A percentile compares a stretch with the other conserved stretches of the same genome.
phyloP scores from a whole-genome alignment of 2,888 invertebrate species.

The Athalia cordata region DNA sequence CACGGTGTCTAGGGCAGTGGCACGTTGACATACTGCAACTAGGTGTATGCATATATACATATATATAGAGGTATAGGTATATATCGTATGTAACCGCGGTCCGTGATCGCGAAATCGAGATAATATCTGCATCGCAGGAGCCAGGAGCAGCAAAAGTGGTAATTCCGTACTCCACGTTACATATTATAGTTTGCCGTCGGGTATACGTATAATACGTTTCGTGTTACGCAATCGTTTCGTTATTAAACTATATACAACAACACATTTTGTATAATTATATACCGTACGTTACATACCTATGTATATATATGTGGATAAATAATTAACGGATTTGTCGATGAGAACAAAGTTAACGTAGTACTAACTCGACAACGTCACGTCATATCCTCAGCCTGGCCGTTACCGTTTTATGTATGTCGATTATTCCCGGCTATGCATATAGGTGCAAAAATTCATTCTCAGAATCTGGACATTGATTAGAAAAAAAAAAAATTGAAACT shows the following conservation, averaged over 20 bases:
- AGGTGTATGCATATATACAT: too few species aligned
- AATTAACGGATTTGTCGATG: constrained; percentile 1
- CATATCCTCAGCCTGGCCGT: too few species aligned
- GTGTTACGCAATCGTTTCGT: constrained; percentile 1
- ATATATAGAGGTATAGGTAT: neutral
- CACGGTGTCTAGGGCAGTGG: too few species aligned
- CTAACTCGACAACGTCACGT: neutral
- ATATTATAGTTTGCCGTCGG: neutral
- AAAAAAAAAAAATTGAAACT: too few species aligned
- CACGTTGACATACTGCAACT: too few species aligned
- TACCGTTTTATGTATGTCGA: too few species aligned
- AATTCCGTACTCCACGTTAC: neutral
- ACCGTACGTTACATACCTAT: neutral
- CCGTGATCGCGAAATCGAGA: neutral
- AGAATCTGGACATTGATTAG: too few species aligned
- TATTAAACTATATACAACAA: too few species aligned
- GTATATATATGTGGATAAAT: neutral
- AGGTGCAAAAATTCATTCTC: too few species aligned
- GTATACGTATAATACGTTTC: neutral
- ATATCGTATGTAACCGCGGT: neutral
- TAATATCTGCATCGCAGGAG: neutral
- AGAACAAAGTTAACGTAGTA: neutral
- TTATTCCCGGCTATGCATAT: too few species aligned
- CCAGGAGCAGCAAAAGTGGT: neutral
- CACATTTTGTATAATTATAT: neutral